Evolutionary conservation across 2,113 vertebrate species (phyloP), one percentile per base, ranked within the genome.

Genomic region (Myocastor coypus): DNA sequence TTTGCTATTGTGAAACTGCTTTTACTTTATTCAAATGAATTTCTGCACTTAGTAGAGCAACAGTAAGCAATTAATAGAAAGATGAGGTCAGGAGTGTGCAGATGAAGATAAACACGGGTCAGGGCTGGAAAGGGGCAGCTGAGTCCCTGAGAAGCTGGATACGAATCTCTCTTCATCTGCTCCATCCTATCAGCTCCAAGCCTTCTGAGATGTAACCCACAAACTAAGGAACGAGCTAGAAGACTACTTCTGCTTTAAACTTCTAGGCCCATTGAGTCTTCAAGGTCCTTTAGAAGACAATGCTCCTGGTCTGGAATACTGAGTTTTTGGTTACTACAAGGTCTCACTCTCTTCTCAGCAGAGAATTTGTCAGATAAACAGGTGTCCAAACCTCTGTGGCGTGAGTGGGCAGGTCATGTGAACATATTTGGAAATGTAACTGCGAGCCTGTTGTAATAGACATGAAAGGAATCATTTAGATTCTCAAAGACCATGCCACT

Each of bases 241-340:
- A 55, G 46, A 42, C 46, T 0, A 50, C 0, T 63, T 75, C 26
- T 9, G 57, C 71, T 52, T 94, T 89, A 26, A 2, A n/a, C 28
- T 12, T 68, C 81, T 2, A 64, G 3, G 30, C 46, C 78, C 64
- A 37, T 11, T 42, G 1, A 34, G 63, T 40, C 7, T 66, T 82
- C 50, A 50, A 19, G 66, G n/a, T 82, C 42, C 78, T 91, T 81
- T 69, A 19, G 40, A 80, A 81, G 83, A 89, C 89, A 89, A 83
- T 3, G 12, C 11, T 37, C 37, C 32, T 82, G n/a, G 80, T 57
- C 78, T 59, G 20, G 7, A 71, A 87, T 24, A 57, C 13, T 32
- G 1, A 82, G 28, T 5, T 32, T 78, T 1, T 34, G 85, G 42
- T 5, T 50, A 32, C 26, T n/a, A 30, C 50, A 46, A 55, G 34